phyloP scores from a whole-genome alignment of 2,888 invertebrate genomes.

The Lottia scabra region DNA sequence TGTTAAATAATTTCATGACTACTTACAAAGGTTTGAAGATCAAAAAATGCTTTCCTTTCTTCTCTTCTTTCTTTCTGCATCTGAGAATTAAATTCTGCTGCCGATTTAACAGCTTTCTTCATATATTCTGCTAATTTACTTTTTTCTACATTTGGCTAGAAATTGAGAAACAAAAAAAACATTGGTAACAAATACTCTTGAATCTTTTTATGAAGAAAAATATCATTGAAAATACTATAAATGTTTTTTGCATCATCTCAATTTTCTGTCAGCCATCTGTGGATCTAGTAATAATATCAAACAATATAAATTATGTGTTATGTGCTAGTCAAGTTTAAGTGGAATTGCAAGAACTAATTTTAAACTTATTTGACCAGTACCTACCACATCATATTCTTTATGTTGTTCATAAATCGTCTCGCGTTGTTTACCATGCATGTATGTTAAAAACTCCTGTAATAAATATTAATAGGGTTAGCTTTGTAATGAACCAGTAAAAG shows the following conservation, averaged over 20 bases:
- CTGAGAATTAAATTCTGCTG: constrained; percentile 86
- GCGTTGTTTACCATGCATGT: constrained; percentile 66
- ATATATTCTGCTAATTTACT: constrained; percentile 62
- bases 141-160: constrained; percentile 62
- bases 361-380: constrained; percentile 19
- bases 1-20: background rate
- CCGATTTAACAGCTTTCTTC: constrained; percentile 65
- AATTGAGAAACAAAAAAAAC: no score
- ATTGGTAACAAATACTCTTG: no score
- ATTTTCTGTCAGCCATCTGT: no score
- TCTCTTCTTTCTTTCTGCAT: constrained; percentile 82
- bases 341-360: no score
- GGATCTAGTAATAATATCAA: no score
- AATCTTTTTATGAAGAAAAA: no score
- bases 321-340: no score
- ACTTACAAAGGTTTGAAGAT: constrained; percentile 83
- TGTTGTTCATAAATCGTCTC: constrained; percentile 67
- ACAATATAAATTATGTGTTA: no score
- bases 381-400: constrained; percentile 68
- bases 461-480: background rate
- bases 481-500: no score
- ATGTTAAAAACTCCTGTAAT: constrained; percentile 64
- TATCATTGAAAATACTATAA: no score
- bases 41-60: constrained; percentile 85
- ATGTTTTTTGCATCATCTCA: no score